Conservation (phyloP, 2,888 invertebrate genomes). For the Nemurella pictetii region DNA sequence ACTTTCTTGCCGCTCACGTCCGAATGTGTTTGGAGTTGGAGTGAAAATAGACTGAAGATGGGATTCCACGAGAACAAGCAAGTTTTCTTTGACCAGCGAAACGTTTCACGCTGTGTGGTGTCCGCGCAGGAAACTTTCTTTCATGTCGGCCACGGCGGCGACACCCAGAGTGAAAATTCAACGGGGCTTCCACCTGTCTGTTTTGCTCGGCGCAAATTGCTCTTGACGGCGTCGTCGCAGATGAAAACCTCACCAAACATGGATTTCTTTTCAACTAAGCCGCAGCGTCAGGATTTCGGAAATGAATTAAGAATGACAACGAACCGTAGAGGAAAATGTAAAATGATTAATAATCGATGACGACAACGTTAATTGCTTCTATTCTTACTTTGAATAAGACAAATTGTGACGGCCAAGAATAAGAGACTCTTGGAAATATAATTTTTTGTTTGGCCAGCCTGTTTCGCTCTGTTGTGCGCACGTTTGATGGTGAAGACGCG, state of each 20-base stretch:
- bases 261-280: not conserved
- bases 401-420: constrained; percentile 5
- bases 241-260: not conserved
- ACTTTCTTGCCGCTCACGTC: not conserved
- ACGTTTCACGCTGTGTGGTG: not conserved
- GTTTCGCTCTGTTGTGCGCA: not conserved
- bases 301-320: not conserved
- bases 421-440: not conserved
- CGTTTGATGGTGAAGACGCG: not conserved
- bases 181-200: not conserved
- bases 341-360: not conserved
- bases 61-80: not conserved
- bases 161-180: too few species aligned
- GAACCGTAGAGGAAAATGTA: constrained; percentile 5
- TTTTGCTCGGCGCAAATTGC: not conserved
- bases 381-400: constrained; percentile 14
- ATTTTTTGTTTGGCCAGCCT: not conserved
- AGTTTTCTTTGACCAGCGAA: not conserved
- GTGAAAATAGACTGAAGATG: not conserved
- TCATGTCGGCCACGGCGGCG: not conserved
- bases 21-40: not conserved
- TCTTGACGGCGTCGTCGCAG: not conserved
- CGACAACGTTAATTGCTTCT: constrained; percentile 6
- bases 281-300: not conserved
- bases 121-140: not conserved